These are phyloP conservation scores for Steinernema hermaphroditum DNA, from an alignment of 2,888 invertebrate species.

Conservation along the genomic window DNA sequence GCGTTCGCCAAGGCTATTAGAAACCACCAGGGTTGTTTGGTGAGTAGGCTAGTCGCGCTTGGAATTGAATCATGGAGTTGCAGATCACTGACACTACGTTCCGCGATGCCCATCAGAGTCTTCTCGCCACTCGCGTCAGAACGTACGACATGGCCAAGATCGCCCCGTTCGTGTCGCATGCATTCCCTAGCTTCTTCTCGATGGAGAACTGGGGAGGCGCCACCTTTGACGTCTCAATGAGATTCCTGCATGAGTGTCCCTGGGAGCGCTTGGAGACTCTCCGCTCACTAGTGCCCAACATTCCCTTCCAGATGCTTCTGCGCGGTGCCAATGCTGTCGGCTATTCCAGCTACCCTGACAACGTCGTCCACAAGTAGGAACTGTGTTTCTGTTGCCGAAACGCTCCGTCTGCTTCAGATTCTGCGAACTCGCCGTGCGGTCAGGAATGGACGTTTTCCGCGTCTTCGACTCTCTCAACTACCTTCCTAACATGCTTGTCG, in stretches of 20 bases:
- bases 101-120: conserved; percentile 85
- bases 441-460: conserved; percentile 97
- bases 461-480: conserved; percentile 98
- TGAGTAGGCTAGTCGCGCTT: neutral
- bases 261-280: conserved; percentile 95
- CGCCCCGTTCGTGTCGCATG: conserved; percentile 90
- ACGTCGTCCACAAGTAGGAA: conserved; percentile 78
- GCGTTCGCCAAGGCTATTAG: conserved; percentile 94
- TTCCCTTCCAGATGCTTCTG: conserved; percentile 96
- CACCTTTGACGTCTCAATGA: conserved; percentile 93
- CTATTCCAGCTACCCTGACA: conserved; percentile 98
- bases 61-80: no score
- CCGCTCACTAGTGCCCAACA: conserved; percentile 76
- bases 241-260: conserved; percentile 96
- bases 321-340: conserved; percentile 98
- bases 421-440: conserved; percentile 89
- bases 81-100: conserved; percentile 89
- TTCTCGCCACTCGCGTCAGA: conserved; percentile 90
- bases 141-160: conserved; percentile 83
- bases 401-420: conserved; percentile 72
- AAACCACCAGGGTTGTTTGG: conserved; percentile 79
- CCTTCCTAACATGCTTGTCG: conserved; percentile 88
- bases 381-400: conserved; percentile 27
- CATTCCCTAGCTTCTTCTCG: conserved; percentile 83
- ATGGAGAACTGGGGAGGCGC: conserved; percentile 99